A percentile compares a stretch with the other conserved stretches of the same genome.
Conservation (phyloP, 2,113 vertebrate genomes). For the Platysternon megacephalum region DNA sequence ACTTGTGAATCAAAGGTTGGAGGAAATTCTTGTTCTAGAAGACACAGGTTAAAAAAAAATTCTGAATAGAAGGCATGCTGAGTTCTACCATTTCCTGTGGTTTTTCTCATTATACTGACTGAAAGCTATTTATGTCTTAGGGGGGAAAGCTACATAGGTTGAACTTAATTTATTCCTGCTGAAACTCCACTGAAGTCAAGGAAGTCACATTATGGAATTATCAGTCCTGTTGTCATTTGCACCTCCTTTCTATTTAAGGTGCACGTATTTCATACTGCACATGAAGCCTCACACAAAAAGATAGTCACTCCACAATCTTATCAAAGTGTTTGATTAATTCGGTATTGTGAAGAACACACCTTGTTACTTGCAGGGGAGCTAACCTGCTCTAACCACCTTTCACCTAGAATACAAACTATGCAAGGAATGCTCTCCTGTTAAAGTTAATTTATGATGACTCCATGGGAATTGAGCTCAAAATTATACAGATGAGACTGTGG, state of each 20-base stretch:
- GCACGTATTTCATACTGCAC: neutral
- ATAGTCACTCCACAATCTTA: fast-evolving
- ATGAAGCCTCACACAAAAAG: neutral
- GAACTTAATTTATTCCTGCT: neutral
- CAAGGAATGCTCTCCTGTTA: neutral
- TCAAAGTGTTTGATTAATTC: neutral
- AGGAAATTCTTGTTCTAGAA: neutral
- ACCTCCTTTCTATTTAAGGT: neutral
- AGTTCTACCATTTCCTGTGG: neutral
- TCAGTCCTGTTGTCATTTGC: neutral
- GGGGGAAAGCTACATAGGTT: neutral
- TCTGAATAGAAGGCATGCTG: neutral
- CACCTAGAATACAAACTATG: neutral
- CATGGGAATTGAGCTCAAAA: neutral
- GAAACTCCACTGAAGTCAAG: neutral
- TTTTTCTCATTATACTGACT: neutral
- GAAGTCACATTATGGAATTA: too few species aligned
- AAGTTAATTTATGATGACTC: neutral
- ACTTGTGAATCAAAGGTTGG: neutral
- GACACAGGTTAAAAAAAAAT: neutral
- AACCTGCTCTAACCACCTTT: neutral
- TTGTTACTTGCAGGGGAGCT: neutral
- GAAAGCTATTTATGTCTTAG: neutral
- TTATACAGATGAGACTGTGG: neutral
- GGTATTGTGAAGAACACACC: neutral